Conservation (phyloP, 2,888 invertebrate species). For the Ophion ellenae region DNA sequence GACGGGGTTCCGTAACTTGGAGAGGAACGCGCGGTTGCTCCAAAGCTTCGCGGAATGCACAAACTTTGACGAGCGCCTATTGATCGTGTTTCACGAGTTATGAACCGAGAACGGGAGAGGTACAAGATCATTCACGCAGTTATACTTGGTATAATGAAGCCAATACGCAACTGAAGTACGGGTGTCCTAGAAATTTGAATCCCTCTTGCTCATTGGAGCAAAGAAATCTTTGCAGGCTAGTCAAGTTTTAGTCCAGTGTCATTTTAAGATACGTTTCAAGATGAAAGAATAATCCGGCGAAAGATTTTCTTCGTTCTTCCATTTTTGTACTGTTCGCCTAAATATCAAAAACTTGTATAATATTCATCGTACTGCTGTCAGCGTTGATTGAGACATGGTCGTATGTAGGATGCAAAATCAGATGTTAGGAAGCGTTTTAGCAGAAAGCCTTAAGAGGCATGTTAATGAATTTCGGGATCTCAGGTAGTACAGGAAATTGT, state of each 20-base stretch:
- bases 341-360: too few relatives aligned
- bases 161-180: neutral
- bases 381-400: too few relatives aligned
- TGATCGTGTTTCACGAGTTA: slow-evolving; percentile 54
- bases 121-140: slow-evolving; percentile 31
- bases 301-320: too few relatives aligned
- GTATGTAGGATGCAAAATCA: too few relatives aligned
- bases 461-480: too few relatives aligned
- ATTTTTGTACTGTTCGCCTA: too few relatives aligned
- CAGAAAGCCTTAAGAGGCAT: too few relatives aligned
- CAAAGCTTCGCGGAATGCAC: slow-evolving; percentile 57
- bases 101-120: neutral
- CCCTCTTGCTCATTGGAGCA: neutral
- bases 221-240: neutral
- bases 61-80: slow-evolving; percentile 60
- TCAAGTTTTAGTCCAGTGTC: neutral
- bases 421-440: too few relatives aligned
- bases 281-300: too few relatives aligned
- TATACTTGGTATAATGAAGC: slow-evolving; percentile 35
- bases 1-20: slow-evolving; percentile 38
- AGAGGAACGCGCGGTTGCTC: slow-evolving; percentile 41
- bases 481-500: too few relatives aligned
- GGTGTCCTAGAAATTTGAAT: neutral
- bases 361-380: too few relatives aligned
- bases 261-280: too few relatives aligned